phyloP scores from a whole-genome alignment of 2,113 vertebrate genomes.

The Dicerorhinus sumatrensis region DNA sequence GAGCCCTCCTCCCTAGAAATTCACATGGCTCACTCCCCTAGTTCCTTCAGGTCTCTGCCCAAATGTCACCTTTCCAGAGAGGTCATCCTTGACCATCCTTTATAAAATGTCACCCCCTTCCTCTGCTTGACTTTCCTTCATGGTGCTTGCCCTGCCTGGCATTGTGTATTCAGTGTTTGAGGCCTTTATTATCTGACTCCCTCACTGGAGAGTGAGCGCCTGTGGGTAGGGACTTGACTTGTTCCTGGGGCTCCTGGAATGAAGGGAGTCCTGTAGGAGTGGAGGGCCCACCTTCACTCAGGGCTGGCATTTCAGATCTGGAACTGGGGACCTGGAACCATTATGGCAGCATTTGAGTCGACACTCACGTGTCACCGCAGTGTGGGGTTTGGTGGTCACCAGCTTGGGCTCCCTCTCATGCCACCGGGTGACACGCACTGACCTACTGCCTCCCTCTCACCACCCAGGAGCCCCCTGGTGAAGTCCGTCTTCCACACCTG shows the following conservation, averaged over 20 bases:
- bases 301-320: neutral
- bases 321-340: neutral
- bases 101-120: neutral
- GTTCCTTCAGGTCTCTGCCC: neutral
- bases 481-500: conserved; percentile 93
- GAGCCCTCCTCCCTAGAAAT: neutral
- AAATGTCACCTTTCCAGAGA: neutral
- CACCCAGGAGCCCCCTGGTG: conserved; percentile 92
- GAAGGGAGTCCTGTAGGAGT: neutral
- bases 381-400: accelerated
- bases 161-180: neutral
- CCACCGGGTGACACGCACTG: accelerated
- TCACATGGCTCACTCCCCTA: neutral
- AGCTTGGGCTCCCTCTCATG: neutral
- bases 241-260: neutral
- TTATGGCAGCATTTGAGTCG: neutral
- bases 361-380: accelerated
- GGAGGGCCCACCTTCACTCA: neutral
- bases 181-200: neutral
- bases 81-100: neutral
- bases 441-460: neutral
- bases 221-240: too few relatives aligned
- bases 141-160: neutral
- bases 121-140: neutral
- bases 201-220: neutral